Percentiles rank a stretch among this genome's conserved stretches.
phyloP scores from a whole-genome alignment of 2,888 invertebrate species.

The Idaea aversata region DNA sequence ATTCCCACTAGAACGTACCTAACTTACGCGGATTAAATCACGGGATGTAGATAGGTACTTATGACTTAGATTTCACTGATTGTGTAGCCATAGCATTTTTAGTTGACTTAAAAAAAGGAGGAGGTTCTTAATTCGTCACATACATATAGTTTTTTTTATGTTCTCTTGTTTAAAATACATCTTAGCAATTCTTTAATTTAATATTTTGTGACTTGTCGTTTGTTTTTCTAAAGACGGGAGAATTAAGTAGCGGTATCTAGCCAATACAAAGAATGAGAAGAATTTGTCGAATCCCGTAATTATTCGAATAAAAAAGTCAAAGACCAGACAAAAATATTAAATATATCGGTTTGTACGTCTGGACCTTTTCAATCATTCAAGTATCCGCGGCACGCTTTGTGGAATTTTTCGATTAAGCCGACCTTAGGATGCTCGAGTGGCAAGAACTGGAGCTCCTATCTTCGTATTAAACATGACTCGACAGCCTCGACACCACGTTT shows the following conservation, averaged over 20 bases:
- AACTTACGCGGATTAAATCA: no score
- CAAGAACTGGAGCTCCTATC: constrained; percentile 26
- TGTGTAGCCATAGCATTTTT: no score
- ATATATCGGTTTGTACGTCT: constrained; percentile 18
- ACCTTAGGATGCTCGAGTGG: constrained; percentile 23
- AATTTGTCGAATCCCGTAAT: not conserved
- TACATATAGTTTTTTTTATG: no score
- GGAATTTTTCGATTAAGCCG: constrained; percentile 59
- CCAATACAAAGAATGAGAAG: not conserved
- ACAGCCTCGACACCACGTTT: constrained; percentile 32
- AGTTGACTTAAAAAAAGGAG: no score
- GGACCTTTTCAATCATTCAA: constrained; percentile 48
- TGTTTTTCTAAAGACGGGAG: not conserved
- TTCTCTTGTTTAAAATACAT: no score
- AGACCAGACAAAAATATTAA: not conserved
- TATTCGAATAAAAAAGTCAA: not conserved
- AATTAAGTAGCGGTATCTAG: not conserved
- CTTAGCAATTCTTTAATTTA: no score
- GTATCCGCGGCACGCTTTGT: constrained; percentile 40
- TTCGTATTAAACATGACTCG: constrained; percentile 46
- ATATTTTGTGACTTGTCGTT: no score
- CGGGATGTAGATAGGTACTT: no score
- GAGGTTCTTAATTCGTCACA: no score
- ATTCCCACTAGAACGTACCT: no score
- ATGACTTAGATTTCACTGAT: no score